Conservation (phyloP, 2,797 vertebrate genomes). For the Phoebastria nigripes region DNA sequence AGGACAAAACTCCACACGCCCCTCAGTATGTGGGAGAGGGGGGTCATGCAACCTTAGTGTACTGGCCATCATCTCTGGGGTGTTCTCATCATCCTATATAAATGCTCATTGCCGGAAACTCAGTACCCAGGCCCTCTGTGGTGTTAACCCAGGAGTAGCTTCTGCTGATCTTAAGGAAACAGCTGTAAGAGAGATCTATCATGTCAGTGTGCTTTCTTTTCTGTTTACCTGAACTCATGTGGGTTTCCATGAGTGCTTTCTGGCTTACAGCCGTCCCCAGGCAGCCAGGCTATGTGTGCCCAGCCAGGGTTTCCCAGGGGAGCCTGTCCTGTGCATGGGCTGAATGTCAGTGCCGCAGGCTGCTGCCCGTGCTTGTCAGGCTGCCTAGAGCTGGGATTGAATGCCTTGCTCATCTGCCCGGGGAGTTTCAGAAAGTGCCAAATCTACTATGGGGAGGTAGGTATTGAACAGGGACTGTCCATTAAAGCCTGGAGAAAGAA, state of each 20-base stretch:
- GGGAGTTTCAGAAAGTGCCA: not conserved
- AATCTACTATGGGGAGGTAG: not conserved
- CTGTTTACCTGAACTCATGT: not conserved
- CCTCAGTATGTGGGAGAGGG: not conserved
- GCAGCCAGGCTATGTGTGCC: not conserved
- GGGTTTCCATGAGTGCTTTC: not conserved
- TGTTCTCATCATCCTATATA: not conserved
- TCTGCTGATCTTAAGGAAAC: not conserved
- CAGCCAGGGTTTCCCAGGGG: not conserved
- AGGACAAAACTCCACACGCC: not conserved
- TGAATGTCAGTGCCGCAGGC: not conserved
- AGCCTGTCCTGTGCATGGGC: fast-evolving
- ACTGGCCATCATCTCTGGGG: not conserved
- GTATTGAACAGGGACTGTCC: not conserved
- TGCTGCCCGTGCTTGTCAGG: not conserved
- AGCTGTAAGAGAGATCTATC: not conserved
- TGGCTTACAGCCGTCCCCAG: not conserved
- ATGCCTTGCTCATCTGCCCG: not conserved
- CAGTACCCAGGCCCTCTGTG: not conserved
- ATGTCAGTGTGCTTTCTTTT: not conserved
- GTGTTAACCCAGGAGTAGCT: not conserved
- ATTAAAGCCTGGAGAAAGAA: not conserved
- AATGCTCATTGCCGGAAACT: not conserved
- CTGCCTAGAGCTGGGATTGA: not conserved
- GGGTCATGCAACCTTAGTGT: not conserved